A percentile compares a stretch with the other conserved stretches of the same genome.
Evolutionary conservation across 1,140 invertebrate species (phyloP).

Genomic region (Protaetia brevitarsis): DNA sequence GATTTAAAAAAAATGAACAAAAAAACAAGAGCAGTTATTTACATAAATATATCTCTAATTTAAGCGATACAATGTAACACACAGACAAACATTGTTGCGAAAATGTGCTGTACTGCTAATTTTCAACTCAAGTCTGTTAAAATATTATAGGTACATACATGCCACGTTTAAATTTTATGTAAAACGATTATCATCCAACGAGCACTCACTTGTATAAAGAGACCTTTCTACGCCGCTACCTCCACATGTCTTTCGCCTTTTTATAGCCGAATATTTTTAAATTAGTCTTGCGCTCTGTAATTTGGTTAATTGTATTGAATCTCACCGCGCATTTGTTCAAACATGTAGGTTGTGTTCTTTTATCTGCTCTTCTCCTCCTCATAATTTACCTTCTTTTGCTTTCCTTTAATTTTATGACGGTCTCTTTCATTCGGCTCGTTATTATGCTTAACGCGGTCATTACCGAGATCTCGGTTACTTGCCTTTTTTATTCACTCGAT

Average conservation of each 20-base stretch:
- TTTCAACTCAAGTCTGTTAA: no score
- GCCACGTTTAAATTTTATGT: no score
- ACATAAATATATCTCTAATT: no score
- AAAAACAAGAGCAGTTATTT: no score
- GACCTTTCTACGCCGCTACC: neutral
- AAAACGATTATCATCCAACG: neutral
- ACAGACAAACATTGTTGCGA: no score
- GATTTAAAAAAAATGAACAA: no score
- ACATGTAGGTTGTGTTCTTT: neutral
- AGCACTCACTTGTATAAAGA: neutral
- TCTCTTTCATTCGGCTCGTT: neutral
- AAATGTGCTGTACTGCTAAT: no score
- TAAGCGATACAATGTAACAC: no score
- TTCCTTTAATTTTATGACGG: conserved; percentile 8
- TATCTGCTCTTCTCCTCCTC: neutral
- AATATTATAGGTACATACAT: no score
- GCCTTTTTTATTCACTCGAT: neutral
- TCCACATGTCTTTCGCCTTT: neutral
- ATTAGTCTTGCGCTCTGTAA: conserved; percentile 21
- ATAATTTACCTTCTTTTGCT: conserved; percentile 6
- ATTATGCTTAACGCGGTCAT: neutral
- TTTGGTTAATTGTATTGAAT: conserved; percentile 22
- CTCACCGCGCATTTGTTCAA: neutral
- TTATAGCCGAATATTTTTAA: conserved; percentile 14
- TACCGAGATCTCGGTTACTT: neutral